Conservation (phyloP, 2,113 vertebrate species). For the Lampris megalopsis region DNA sequence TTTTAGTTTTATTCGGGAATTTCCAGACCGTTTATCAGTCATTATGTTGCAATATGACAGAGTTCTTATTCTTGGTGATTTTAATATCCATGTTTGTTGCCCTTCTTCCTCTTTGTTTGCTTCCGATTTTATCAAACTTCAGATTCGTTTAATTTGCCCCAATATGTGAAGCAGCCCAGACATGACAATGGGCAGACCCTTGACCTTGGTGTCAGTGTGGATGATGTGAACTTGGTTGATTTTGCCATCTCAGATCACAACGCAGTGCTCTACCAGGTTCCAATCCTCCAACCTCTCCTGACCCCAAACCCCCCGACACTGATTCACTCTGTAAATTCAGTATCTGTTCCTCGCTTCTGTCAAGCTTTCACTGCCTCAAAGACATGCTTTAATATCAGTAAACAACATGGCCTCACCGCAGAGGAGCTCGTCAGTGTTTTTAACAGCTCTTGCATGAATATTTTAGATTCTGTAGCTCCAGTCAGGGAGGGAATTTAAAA, state of each 20-base stretch:
- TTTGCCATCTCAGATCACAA: slow-evolving; percentile 1
- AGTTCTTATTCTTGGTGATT: no score
- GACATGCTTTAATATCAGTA: neutral
- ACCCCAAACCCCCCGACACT: neutral
- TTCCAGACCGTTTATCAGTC: no score
- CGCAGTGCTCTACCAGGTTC: neutral
- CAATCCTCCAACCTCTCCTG: neutral
- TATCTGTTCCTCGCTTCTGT: slow-evolving; percentile 4
- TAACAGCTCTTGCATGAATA: slow-evolving; percentile 1
- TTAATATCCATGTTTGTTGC: no score
- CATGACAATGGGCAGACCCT: neutral
- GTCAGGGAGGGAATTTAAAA: neutral
- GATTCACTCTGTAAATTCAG: neutral
- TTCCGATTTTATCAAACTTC: no score
- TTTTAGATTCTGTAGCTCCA: no score
- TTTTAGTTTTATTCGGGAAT: no score
- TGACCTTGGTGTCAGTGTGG: slow-evolving; percentile 8
- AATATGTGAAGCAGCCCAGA: no score
- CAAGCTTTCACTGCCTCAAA: neutral
- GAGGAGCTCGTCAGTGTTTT: slow-evolving; percentile 4
- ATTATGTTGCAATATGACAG: no score
- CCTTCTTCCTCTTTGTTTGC: no score
- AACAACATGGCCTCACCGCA: neutral
- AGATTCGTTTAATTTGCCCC: no score
- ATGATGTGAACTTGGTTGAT: neutral